A percentile compares a stretch with the other conserved stretches of the same genome.
Evolutionary conservation across 92 coral and sea anemone species (phyloP).

Genomic region (Umimayanthus kanabou): DNA sequence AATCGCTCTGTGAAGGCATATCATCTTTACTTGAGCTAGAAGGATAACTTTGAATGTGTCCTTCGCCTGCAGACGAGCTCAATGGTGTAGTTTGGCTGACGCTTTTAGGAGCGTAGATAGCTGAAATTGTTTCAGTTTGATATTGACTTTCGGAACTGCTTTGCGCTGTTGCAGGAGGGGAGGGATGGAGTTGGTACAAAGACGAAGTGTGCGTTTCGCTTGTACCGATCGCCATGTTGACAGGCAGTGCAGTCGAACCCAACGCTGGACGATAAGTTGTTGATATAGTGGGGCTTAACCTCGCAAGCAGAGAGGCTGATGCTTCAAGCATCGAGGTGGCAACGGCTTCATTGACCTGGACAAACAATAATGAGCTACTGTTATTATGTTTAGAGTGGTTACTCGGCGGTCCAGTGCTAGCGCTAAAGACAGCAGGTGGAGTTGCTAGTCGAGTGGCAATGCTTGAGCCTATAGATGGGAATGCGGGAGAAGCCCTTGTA

Average conservation of each 20-base stretch:
- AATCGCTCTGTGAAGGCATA: no score
- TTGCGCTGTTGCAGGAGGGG: not conserved
- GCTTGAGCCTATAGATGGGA: not conserved
- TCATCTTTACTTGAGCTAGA: no score
- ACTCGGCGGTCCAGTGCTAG: no score
- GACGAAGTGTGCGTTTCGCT: not conserved
- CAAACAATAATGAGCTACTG: not conserved
- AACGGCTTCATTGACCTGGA: not conserved
- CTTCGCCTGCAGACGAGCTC: not conserved
- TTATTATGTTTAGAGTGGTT: not conserved
- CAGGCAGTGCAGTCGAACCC: not conserved
- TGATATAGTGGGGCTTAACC: not conserved
- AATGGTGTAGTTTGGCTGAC: not conserved
- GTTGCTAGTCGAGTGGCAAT: not conserved
- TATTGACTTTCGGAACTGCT: not conserved
- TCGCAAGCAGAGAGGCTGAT: not conserved
- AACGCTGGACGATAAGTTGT: not conserved
- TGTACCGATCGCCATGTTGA: not conserved
- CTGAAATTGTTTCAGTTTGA: not conserved
- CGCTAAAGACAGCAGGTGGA: not conserved
- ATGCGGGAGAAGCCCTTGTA: not conserved
- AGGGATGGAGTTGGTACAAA: not conserved
- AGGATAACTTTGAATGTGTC: no score
- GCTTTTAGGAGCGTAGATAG: not conserved
- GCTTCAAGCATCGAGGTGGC: not conserved